phyloP scores from a whole-genome alignment of 2,888 invertebrate species.

The Clivina fossor region DNA sequence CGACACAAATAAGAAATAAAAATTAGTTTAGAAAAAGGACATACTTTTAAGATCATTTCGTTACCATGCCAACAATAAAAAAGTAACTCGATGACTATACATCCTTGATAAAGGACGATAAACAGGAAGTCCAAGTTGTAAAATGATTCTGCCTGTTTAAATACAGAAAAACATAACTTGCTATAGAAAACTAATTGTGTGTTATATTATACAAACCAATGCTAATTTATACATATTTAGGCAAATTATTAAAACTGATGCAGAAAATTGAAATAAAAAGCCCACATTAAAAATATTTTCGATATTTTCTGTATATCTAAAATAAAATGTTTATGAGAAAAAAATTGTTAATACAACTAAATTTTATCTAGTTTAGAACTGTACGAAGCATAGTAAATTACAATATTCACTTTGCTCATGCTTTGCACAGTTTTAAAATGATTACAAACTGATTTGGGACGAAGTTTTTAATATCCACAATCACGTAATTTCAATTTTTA shows the following conservation, averaged over 20 bases:
- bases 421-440: too few species aligned
- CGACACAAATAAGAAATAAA: background rate
- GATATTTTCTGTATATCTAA: constrained; percentile 46
- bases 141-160: constrained; percentile 33
- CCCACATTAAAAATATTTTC: constrained; percentile 45
- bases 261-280: constrained; percentile 48
- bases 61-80: constrained; percentile 63
- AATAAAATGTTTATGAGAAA: constrained; percentile 18
- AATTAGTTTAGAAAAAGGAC: constrained; percentile 2
- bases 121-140: constrained; percentile 56
- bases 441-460: too few species aligned
- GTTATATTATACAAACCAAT: constrained; percentile 42
- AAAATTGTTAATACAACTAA: background rate
- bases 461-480: too few species aligned
- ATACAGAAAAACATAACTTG: constrained; percentile 15
- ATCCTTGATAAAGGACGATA: constrained; percentile 57
- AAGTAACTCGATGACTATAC: constrained; percentile 59
- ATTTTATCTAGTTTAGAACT: too few species aligned
- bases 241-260: constrained; percentile 49
- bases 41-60: constrained; percentile 58
- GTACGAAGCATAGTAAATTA: too few species aligned
- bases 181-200: constrained; percentile 1
- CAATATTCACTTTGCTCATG: too few species aligned
- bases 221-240: constrained; percentile 50
- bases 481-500: too few species aligned